Evolutionary conservation across 2,888 invertebrate species (phyloP), one percentile per base, ranked within the genome.

Genomic region (Linyphia triangularis): DNA sequence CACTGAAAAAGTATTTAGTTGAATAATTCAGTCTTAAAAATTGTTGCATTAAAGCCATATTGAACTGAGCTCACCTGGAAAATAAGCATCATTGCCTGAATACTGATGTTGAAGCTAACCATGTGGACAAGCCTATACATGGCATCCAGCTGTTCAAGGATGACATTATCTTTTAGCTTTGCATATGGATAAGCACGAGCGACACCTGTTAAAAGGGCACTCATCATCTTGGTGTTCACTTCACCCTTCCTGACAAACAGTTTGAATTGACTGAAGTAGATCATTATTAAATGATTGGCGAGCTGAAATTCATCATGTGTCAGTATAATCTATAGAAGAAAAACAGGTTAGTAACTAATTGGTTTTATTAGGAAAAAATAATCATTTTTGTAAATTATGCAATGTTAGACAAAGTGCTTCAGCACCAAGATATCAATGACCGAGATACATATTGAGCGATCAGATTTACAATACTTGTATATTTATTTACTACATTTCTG

Each of bases 221-320:
- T 95, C 95, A 98, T 96, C 94, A 97, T 95, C 92, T 96, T 95
- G 91, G 95, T 96, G 91, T 97, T 96, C 0, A 97, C 95, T 89
- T 97, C 96, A 2, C 96, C 96, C 92, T 95, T 95, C 92, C 97
- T 97, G 5, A 97, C 95, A 84, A 96, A 95, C 72, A 97, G 96
- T 93, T 98, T 98, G 94, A 99, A 99, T 92, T 99, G 97, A 0
- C 97, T 95, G 92, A 99, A 97, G 93, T 99, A 99, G 73, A 99
- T 96, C 90, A 96, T 94, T 65, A 99, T 96, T 40, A 99, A 94
- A 91, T 95, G 96, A 91, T 95, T 95, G 0, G 99, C 97, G 19
- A 98, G 94, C 70, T 95, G 94, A 3, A 94, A 93, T 90, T 97
- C 96, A 2, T 96, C 95, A 81, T 95, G 95, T 6, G 95, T 78